These are phyloP conservation scores for fruit fly (Drosophila melanogaster) DNA, from an alignment of 1,140 invertebrate genomes.

Conservation along the genomic window Release_6_plus_ISO1_MT NT_033779.5:11409501-11410000, in stretches of 20 bases:
- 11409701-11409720: neutral
- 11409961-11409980: slow-evolving; percentile 63
- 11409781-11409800: too few relatives aligned
- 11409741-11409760: too few relatives aligned
- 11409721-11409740: neutral
- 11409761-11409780: too few relatives aligned
- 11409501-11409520: slow-evolving; percentile 70
- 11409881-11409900: neutral
- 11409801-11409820: too few relatives aligned
- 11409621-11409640: slow-evolving; percentile 37
- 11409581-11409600: slow-evolving; percentile 8
- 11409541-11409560: neutral
- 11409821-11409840: too few relatives aligned
- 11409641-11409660: slow-evolving; percentile 53
- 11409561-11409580: neutral
- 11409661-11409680: slow-evolving; percentile 13
- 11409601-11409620: slow-evolving; percentile 50
- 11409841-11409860: too few relatives aligned
- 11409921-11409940: slow-evolving; percentile 4
- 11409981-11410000: slow-evolving; percentile 12
- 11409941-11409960: slow-evolving; percentile 46
- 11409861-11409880: too few relatives aligned
- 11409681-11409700: neutral
- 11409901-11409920: neutral
- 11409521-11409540: slow-evolving; percentile 14